Evolutionary conservation across 2,113 vertebrate genomes (phyloP), one percentile per base, ranked within the genome.

Genomic region (Aspidoscelis tigris): DNA sequence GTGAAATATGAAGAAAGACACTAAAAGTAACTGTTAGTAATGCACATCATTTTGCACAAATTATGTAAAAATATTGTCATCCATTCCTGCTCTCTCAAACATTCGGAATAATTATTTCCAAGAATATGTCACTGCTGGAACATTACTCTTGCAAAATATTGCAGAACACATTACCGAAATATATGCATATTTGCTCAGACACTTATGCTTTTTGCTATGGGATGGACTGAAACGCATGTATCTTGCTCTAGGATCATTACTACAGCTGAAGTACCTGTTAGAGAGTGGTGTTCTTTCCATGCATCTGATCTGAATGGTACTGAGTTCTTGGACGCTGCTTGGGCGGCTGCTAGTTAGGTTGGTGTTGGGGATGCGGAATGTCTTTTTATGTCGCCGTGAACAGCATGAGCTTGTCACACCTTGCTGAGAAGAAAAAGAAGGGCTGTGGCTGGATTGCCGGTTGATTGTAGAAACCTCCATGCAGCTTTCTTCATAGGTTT

Each of bases 251-350:
- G 33, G 12, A 4, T 61, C 1, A 78, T 71, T 3, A 77, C 0
- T 8, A 43, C 53, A 0, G 0, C 0, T 0, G 50, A 14, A 2
- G 69, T 96, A 98, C 98, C 97, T 99, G 96, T 98, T 98, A 75
- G 93, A 95, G 43, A 97, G 93, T 16, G 97, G 89, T 0, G 97
- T 97, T 81, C 97, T 95, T 94, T 99, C 98, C 95, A 96, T 91
- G 12, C 96, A 97, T 90, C 96, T 92, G 95, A 99, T 98, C 90
- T 99, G 97, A 94, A 99, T 98, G 82, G 98, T 99, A 91, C 98
- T 99, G 86, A 99, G 98, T 92, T 99, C 98, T 89, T 99, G 98
- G 41, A 98, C 89, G 2, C 96, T 97, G 87, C 95, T 97, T 6
- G 95, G 94, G 14, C 93, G 96, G 85, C 96, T 97, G 74, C 94